Base-by-base conservation (phyloP, 37 sponge, comb jelly and placozoan species). In the Theonella swinhoei region DNA sequence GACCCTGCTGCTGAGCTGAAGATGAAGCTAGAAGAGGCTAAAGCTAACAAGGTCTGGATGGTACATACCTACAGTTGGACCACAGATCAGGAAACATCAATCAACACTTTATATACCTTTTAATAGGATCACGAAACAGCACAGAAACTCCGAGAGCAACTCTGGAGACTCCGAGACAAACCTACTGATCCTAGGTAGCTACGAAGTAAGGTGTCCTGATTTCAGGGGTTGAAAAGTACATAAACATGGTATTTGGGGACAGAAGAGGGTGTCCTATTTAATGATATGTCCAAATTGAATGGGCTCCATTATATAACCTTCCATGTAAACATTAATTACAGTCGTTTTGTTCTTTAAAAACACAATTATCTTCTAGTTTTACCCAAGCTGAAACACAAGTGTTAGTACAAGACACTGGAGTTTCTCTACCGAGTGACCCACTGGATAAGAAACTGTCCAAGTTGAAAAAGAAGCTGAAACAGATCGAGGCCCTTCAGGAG, bases 141-240 rank as follows among this genome's bases (percentile, higher is more conserved):
- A 2, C 92, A 88, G 64, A 69, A 88, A 30, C 59, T 92, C 38
- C 66, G 88, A n/a, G 65, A 82, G 25, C 82, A 88, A 66, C 43
- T 92, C 67, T 92, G 92, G 92, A 64, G 58, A 28, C 68, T 84
- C 9, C 85, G 88, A 61, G 92, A 92, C 42, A 82, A n/a, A n/a
- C n/a, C n/a, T n/a, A n/a, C n/a, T n/a, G n/a, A n/a, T n/a, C n/a
- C n/a, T n/a, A n/a, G n/a, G n/a, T n/a, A n/a, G n/a, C n/a, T n/a
- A n/a, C n/a, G n/a, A n/a, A n/a, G n/a, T n/a, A n/a, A n/a, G n/a
- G n/a, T n/a, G n/a, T n/a, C n/a, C n/a, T n/a, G n/a, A n/a, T n/a
- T n/a, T n/a, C n/a, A n/a, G n/a, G n/a, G n/a, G n/a, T n/a, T n/a
- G n/a, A n/a, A n/a, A n/a, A n/a, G n/a, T n/a, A n/a, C n/a, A n/a